phyloP scores from a whole-genome alignment of 2,113 vertebrate species.

The Charina bottae region DNA sequence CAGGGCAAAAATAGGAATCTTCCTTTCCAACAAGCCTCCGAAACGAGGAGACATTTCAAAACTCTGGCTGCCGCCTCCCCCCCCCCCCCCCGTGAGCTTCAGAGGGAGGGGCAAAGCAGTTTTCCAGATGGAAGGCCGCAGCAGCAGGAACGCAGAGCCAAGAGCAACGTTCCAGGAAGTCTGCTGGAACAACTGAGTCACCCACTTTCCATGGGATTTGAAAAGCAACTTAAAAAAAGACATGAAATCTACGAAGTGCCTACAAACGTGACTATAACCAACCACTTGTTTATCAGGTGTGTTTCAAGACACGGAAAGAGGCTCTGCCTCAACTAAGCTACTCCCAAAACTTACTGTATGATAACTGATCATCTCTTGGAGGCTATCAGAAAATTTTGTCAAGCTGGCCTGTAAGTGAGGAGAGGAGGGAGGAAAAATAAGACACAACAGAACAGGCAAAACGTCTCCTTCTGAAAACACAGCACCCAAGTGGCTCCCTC shows the following conservation, averaged over 20 bases:
- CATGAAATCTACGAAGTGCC: neutral
- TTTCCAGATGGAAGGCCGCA: neutral
- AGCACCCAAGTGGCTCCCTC: neutral
- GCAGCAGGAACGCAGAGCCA: neutral
- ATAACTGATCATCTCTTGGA: constrained; percentile 98
- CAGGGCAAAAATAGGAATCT: neutral
- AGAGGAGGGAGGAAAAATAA: constrained; percentile 42
- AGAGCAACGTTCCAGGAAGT: neutral
- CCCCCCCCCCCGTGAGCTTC: neutral
- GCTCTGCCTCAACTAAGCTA: neutral
- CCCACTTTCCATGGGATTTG: neutral
- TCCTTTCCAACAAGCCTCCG: neutral
- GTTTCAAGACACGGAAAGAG: neutral
- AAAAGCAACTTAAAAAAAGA: neutral
- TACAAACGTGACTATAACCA: neutral
- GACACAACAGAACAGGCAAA: neutral
- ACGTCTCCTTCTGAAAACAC: neutral
- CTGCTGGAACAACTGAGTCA: neutral
- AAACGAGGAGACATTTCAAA: neutral
- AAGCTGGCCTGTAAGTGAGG: constrained; percentile 82
- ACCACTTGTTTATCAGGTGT: neutral
- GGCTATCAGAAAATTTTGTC: constrained; percentile 92
- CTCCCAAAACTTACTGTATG: constrained; percentile 85
- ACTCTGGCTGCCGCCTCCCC: neutral
- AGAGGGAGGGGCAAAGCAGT: neutral